A percentile compares a stretch with the other conserved stretches of the same genome.
These are phyloP conservation scores for Atopsyche davidsoni DNA, from an alignment of 1,140 invertebrate species.

Conservation along the genomic window DNA sequence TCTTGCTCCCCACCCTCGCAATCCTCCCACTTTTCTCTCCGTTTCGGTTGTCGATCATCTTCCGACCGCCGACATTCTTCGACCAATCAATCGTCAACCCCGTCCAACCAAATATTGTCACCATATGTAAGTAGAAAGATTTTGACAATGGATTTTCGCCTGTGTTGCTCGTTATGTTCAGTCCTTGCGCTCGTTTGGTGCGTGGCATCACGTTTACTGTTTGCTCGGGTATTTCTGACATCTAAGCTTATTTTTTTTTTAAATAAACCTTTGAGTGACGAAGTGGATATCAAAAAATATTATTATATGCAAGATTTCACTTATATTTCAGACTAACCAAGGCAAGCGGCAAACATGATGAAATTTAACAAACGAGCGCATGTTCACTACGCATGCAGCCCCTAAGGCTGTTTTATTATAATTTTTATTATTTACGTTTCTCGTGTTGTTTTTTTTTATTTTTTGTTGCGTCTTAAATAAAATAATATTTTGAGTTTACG, in stretches of 20 bases:
- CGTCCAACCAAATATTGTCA: constrained; percentile 8
- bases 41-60: constrained; percentile 3
- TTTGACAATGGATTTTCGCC: constrained; percentile 6
- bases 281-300: not conserved
- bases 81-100: constrained; percentile 2
- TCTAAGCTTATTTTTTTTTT: constrained; percentile 5
- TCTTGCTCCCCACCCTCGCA: not conserved
- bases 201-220: too few relatives aligned
- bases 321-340: too few relatives aligned
- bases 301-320: too few relatives aligned
- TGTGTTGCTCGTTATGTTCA: too few relatives aligned
- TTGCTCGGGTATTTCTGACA: too few relatives aligned
- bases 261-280: constrained; percentile 5
- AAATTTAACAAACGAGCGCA: too few relatives aligned
- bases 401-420: constrained; percentile 1
- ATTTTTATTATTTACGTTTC: not conserved
- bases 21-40: not conserved
- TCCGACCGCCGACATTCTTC: constrained; percentile 6
- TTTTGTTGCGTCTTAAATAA: too few relatives aligned
- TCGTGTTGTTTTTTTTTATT: not conserved
- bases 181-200: too few relatives aligned
- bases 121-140: constrained; percentile 16
- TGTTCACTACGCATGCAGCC: not conserved
- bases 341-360: too few relatives aligned
- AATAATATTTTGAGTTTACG: too few relatives aligned